A percentile compares a stretch with the other conserved stretches of the same genome.
Evolutionary conservation across 2,888 invertebrate species (phyloP).

Genomic region (Bellardia pandia): DNA sequence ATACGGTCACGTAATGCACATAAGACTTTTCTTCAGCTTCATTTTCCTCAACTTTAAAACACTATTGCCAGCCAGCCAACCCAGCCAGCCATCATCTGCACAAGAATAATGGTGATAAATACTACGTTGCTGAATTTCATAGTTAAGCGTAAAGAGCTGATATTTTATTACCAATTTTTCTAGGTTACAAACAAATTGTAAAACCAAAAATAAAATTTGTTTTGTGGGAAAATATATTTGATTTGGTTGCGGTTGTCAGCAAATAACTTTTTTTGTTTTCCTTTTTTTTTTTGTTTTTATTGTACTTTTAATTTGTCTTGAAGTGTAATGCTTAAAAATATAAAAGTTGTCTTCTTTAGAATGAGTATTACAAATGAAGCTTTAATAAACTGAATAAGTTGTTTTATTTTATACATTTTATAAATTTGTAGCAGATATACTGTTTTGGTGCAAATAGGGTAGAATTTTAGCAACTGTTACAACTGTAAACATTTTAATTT

Average conservation of each 20-base stretch:
- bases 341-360: too few species aligned
- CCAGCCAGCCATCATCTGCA: neutral
- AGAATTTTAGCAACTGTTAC: too few species aligned
- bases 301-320: neutral
- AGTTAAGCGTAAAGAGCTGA: conserved; percentile 58
- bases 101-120: conserved; percentile 61
- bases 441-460: too few species aligned
- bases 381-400: too few species aligned
- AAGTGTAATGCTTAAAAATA: neutral
- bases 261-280: conserved; percentile 3
- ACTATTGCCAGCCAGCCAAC: conserved; percentile 22
- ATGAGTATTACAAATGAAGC: too few species aligned
- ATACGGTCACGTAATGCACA: conserved; percentile 74
- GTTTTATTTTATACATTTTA: too few species aligned
- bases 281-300: neutral
- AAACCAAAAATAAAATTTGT: conserved; percentile 44
- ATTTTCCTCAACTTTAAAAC: conserved; percentile 12
- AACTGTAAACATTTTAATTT: too few species aligned
- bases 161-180: conserved; percentile 67
- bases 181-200: conserved; percentile 32
- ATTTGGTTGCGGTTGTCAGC: conserved; percentile 52
- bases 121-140: conserved; percentile 56
- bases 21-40: conserved; percentile 68
- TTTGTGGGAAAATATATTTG: conserved; percentile 62
- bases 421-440: too few species aligned